phyloP scores from a whole-genome alignment of 2,888 invertebrate species.

The Ethmia dodecea region DNA sequence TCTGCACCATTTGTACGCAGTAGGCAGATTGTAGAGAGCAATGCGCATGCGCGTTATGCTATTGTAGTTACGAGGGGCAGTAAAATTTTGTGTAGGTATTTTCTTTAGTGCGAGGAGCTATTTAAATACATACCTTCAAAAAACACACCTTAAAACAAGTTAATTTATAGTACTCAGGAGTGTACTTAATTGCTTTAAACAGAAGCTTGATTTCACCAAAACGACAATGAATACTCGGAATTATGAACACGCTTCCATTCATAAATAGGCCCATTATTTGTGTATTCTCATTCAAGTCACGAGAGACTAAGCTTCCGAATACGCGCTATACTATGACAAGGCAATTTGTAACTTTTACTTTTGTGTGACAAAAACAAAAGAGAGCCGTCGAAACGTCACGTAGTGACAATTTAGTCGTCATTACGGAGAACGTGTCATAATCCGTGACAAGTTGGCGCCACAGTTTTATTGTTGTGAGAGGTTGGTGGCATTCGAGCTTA shows the following conservation, averaged over 20 bases:
- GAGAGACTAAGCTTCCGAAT: conserved; percentile 51
- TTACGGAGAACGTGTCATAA: conserved; percentile 66
- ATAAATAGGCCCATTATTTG: conserved; percentile 22
- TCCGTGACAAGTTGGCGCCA: conserved; percentile 66
- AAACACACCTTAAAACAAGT: too few relatives aligned
- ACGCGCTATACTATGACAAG: conserved; percentile 42
- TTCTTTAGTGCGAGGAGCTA: too few relatives aligned
- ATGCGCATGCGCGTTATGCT: conserved; percentile 4
- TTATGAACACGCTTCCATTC: too few relatives aligned
- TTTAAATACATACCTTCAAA: too few relatives aligned
- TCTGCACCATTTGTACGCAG: conserved; percentile 21
- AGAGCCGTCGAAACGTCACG: conserved; percentile 48
- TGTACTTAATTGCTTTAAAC: too few relatives aligned
- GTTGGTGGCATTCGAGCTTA: conserved; percentile 27
- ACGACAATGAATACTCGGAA: conserved; percentile 33
- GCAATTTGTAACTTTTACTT: conserved; percentile 57
- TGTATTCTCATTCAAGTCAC: conserved; percentile 47
- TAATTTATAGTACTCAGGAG: too few relatives aligned
- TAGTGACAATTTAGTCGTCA: conserved; percentile 65
- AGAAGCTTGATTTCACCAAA: conserved; percentile 18
- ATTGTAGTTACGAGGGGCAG: too few relatives aligned
- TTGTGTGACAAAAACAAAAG: conserved; percentile 28
- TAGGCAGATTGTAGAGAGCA: background rate
- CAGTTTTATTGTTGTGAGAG: conserved; percentile 52
- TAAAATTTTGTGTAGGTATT: background rate